Evolutionary conservation across 2,113 vertebrate genomes (phyloP).

Genomic region (Sigmodon hispidus): DNA sequence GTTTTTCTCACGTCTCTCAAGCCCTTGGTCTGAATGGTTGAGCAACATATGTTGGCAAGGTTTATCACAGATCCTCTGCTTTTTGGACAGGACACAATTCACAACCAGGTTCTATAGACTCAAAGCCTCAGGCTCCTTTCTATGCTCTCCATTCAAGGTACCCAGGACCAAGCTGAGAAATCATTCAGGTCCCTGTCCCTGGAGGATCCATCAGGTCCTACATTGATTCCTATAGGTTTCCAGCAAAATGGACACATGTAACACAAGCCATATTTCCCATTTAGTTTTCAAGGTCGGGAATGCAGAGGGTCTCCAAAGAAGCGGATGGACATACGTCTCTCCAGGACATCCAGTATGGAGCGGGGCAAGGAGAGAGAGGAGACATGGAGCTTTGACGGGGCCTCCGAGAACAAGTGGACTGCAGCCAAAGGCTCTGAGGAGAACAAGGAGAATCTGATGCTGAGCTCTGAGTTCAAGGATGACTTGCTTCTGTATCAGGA

Average conservation of each 20-base stretch:
- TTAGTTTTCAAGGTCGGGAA: constrained; percentile 93
- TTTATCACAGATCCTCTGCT: accelerated
- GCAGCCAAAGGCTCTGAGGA: constrained; percentile 90
- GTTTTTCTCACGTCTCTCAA: accelerated
- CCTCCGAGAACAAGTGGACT: constrained; percentile 85
- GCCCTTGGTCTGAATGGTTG: accelerated
- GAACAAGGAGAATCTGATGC: constrained; percentile 96
- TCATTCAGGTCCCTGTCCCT: no score
- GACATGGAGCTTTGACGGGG: constrained; percentile 78
- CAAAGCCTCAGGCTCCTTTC: accelerated
- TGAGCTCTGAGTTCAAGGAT: constrained; percentile 89
- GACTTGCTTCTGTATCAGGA: constrained; percentile 88
- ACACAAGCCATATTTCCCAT: background rate
- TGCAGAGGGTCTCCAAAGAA: constrained; percentile 92
- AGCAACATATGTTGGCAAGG: accelerated
- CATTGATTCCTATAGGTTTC: accelerated
- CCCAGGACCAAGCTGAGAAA: background rate
- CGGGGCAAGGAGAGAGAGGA: constrained; percentile 86
- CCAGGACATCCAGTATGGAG: constrained; percentile 90
- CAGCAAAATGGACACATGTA: accelerated
- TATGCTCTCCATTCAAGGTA: accelerated
- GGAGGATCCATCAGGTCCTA: accelerated
- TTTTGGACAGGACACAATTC: accelerated
- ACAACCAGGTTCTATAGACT: accelerated
- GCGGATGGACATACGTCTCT: constrained; percentile 89